phyloP scores from a whole-genome alignment of 2,888 invertebrate genomes.

The Ypsolopha scabrella region DNA sequence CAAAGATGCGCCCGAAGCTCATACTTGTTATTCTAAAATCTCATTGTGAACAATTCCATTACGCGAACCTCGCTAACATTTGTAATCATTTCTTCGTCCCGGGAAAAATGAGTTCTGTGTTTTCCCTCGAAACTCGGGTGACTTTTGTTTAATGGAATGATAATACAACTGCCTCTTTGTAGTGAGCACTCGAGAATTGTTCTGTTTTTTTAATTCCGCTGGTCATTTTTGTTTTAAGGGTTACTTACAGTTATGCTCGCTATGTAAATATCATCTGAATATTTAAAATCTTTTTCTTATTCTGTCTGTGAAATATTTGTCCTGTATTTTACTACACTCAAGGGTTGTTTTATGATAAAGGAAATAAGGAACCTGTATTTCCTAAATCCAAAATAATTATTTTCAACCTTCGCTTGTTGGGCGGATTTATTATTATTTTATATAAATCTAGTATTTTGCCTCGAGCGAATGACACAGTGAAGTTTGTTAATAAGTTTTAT shows the following conservation, averaged over 20 bases:
- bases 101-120: constrained; percentile 66
- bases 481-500: constrained; percentile 28
- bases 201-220: constrained; percentile 58
- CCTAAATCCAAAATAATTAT: too few relatives aligned
- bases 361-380: too few relatives aligned
- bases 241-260: constrained; percentile 25
- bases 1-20: constrained; percentile 24
- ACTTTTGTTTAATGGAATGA: constrained; percentile 71
- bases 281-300: too few relatives aligned
- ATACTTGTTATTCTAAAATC: constrained; percentile 66
- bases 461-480: constrained; percentile 21
- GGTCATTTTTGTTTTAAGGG: constrained; percentile 62
- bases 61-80: constrained; percentile 68
- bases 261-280: too few relatives aligned
- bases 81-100: constrained; percentile 64
- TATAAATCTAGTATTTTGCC: too few relatives aligned
- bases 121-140: constrained; percentile 67
- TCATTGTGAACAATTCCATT: constrained; percentile 62
- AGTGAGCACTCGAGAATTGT: constrained; percentile 50
- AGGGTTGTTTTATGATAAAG: too few relatives aligned
- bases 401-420: too few relatives aligned
- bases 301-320: too few relatives aligned
- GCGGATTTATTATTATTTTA: too few relatives aligned
- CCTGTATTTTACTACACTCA: too few relatives aligned
- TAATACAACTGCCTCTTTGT: constrained; percentile 67